Conservation (phyloP, 2,113 vertebrate genomes). For the Semnornis frantzii region DNA sequence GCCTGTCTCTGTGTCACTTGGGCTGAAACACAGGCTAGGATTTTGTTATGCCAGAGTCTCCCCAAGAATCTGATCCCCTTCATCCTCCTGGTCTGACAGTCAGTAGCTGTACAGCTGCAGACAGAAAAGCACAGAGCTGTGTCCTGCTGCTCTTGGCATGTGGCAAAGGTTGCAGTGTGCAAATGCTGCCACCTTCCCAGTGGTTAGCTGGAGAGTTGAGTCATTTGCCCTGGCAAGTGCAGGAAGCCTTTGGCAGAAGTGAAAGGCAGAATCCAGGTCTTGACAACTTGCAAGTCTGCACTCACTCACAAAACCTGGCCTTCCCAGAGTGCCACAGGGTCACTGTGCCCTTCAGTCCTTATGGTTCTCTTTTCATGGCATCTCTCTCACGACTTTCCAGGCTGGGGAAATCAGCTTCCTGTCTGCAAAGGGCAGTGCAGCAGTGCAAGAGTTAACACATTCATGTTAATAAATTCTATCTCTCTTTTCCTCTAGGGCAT, state of each 20-base stretch:
- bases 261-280: background rate
- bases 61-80: background rate
- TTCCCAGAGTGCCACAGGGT: accelerated
- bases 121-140: background rate
- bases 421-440: background rate
- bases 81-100: background rate
- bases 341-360: background rate
- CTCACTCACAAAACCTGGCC: background rate
- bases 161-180: accelerated
- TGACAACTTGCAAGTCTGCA: background rate
- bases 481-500: slow-evolving; percentile 50
- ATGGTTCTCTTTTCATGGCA: accelerated
- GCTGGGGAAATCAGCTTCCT: background rate
- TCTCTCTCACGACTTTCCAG: background rate
- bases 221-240: background rate
- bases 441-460: slow-evolving; percentile 32
- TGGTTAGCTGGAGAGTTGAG: background rate
- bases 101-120: background rate
- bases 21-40: background rate
- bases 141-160: accelerated
- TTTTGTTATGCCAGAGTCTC: background rate
- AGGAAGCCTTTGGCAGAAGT: background rate
- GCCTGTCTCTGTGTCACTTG: background rate
- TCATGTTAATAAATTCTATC: slow-evolving; percentile 38
- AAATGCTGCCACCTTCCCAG: background rate